Conservation (phyloP, 2,113 vertebrate species). For the Ictidomys tridecemlineatus region DNA sequence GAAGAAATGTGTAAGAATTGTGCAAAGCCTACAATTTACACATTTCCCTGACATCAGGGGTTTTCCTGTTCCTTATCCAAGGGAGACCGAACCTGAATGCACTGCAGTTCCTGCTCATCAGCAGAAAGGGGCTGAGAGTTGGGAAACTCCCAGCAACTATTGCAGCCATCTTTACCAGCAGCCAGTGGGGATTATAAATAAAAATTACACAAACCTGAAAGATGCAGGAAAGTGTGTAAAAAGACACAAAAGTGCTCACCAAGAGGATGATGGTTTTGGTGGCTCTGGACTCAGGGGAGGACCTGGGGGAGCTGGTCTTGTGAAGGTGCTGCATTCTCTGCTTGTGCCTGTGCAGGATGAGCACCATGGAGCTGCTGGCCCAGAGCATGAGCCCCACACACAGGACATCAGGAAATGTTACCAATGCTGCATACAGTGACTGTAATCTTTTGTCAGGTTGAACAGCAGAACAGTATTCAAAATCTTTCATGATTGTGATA, state of each 20-base stretch:
- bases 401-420: background rate
- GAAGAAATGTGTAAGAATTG: too few relatives aligned
- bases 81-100: accelerated
- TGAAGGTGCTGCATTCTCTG: too few relatives aligned
- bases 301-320: too few relatives aligned
- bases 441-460: background rate
- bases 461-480: background rate
- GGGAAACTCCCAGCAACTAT: background rate
- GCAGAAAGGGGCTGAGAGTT: background rate
- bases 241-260: background rate
- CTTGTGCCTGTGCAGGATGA: too few relatives aligned
- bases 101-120: too few relatives aligned
- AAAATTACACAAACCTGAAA: accelerated
- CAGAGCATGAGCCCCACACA: too few relatives aligned
- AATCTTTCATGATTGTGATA: too few relatives aligned
- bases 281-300: background rate
- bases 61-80: too few relatives aligned
- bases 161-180: too few relatives aligned
- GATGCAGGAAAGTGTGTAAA: background rate
- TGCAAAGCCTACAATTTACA: too few relatives aligned
- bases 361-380: too few relatives aligned
- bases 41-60: too few relatives aligned
- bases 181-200: background rate
- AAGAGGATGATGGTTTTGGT: background rate
- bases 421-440: accelerated